phyloP scores from a whole-genome alignment of 2,888 invertebrate genomes.

The Andrena chrysosceles region DNA sequence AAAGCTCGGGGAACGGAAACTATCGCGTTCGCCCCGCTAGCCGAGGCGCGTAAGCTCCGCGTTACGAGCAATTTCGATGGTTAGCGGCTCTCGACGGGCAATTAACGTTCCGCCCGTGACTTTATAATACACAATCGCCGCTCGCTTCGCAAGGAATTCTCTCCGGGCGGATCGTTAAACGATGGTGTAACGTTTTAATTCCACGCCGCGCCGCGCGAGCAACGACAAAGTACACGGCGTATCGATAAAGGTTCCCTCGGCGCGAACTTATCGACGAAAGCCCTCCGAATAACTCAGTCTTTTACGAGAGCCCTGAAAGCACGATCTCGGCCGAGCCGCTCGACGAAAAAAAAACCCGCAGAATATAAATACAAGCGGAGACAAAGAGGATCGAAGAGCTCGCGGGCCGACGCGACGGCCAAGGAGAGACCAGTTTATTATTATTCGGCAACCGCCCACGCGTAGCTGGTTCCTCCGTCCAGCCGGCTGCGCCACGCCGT shows the following conservation, averaged over 20 bases:
- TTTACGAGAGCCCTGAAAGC: conserved; percentile 31
- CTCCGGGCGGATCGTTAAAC: not conserved
- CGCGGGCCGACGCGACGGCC: conserved; percentile 40
- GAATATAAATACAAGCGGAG: conserved; percentile 55
- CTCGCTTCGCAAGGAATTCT: not conserved
- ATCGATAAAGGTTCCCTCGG: conserved; percentile 2
- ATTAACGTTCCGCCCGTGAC: conserved; percentile 35
- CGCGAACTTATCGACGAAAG: conserved; percentile 25
- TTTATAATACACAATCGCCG: conserved; percentile 2
- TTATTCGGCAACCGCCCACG: conserved; percentile 82
- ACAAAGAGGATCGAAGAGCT: conserved; percentile 57
- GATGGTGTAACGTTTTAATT: conserved; percentile 24
- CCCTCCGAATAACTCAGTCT: conserved; percentile 15
- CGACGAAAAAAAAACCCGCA: conserved; percentile 21
- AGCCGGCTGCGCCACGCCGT: conserved; percentile 3
- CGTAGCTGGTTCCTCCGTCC: conserved; percentile 69
- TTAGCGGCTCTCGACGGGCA: not conserved
- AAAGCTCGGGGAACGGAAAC: not conserved
- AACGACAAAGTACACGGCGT: not conserved
- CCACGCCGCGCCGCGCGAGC: not conserved
- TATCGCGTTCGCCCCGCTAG: not conserved
- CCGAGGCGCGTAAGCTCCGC: not conserved
- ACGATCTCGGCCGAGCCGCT: conserved; percentile 1
- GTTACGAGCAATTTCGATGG: conserved; percentile 1
- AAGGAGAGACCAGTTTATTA: conserved; percentile 74